phyloP scores from a whole-genome alignment of 64 coral and sea anemone genomes.

The Anthopleura sola region DNA sequence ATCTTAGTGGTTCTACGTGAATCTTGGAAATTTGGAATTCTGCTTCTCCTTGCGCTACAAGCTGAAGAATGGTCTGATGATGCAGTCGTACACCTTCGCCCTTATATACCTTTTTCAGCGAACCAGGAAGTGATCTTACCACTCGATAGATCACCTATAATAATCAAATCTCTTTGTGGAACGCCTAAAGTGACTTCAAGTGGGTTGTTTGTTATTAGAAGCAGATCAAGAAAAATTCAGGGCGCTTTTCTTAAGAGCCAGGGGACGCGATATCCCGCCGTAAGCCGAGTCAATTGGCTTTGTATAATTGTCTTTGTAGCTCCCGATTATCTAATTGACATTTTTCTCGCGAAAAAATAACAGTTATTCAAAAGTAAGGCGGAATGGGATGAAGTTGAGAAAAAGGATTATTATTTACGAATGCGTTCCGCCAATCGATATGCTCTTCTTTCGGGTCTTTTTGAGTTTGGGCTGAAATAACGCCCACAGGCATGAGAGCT shows the following conservation, averaged over 20 bases:
- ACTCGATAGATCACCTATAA: background rate
- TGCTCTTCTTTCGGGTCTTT: background rate
- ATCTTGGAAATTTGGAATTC: background rate
- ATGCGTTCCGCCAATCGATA: background rate
- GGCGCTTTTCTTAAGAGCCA: background rate
- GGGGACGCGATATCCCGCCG: background rate
- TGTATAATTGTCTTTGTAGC: background rate
- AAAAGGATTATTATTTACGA: background rate
- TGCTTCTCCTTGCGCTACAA: background rate
- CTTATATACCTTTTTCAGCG: background rate
- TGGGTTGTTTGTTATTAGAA: background rate
- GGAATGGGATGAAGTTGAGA: background rate
- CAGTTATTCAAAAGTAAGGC: background rate
- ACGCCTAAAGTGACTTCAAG: conserved; percentile 2
- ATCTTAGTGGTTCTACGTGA: background rate
- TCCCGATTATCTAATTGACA: conserved; percentile 12
- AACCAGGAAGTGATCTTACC: conserved; percentile 9
- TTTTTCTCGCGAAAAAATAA: background rate
- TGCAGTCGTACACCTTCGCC: background rate
- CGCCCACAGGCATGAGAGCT: background rate
- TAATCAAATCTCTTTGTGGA: background rate
- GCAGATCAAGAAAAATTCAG: background rate
- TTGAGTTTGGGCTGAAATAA: background rate
- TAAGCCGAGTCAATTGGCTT: background rate
- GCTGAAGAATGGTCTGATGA: background rate